Evolutionary conservation across 2,888 invertebrate species (phyloP), one percentile per base, ranked within the genome.

Genomic region (Colletes collaris): DNA sequence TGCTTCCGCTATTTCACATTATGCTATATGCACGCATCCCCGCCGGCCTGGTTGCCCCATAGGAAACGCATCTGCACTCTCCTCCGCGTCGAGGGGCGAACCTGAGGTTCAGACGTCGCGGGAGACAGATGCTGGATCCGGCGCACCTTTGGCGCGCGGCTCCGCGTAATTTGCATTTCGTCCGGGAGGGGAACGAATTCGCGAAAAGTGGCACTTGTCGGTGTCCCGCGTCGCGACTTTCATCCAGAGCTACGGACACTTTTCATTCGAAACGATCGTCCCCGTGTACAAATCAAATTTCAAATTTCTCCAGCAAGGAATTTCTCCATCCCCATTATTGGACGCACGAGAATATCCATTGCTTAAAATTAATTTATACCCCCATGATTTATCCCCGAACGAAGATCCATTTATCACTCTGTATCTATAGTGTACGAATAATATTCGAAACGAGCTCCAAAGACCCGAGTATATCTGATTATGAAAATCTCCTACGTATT

Each of bases 1-100:
- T 84, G 86, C 91, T 92, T 92, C 92, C 91, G 92, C 89, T 90
- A 90, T 88, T 91, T 86, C 83, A 87, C 86, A 89, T 89, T 89
- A 89, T 88, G 86, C 79, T 88, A 78, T 86, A 88, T 87, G 84
- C 84, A 79, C 84, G 80, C 78, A 82, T 83, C 85, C 86, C 76
- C 84, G 73, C 52, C 62, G 53, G 58, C 71, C 69, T 77, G 82
- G 63, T 78, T 76, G 19, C 83, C 81, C 85, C 81, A 72, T 84
- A 85, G 79, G 79, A 83, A 83, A 85, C 84, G 86, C 86, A 85
- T 85, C 86, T 86, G 86, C 86, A 77, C 81, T 76, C 81, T 74
- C 52, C 63, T 75, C 27, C 73, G 37, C 76, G 64, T 50, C 72
- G 56, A 58, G 59, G 64, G 76, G 53, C 53, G 40, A 66, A 40